phyloP scores from a whole-genome alignment of 2,888 invertebrate species.

The Congeria kusceri region DNA sequence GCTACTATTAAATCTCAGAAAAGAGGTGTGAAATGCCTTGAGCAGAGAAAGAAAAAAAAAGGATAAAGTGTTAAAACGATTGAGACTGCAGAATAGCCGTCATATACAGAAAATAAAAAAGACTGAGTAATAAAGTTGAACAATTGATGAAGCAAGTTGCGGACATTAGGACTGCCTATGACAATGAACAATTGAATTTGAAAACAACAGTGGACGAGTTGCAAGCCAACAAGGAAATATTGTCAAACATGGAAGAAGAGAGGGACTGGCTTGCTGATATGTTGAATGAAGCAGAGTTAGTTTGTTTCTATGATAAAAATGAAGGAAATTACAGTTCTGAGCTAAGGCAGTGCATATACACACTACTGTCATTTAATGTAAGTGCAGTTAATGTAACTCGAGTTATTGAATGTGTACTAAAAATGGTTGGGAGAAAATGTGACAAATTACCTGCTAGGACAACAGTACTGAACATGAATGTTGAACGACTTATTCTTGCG shows the following conservation, averaged over 20 bases:
- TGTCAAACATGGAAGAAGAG: constrained; percentile 5
- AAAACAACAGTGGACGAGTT: background rate
- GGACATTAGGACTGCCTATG: background rate
- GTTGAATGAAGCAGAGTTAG: constrained; percentile 9
- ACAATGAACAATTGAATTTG: background rate
- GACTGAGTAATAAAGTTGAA: constrained; percentile 7
- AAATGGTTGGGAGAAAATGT: constrained; percentile 2
- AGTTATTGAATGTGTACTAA: constrained; percentile 28
- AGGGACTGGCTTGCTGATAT: constrained; percentile 7
- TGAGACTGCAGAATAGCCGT: constrained; percentile 10
- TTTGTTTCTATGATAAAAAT: constrained; percentile 6
- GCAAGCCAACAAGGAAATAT: background rate
- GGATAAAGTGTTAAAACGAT: background rate
- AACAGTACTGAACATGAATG: constrained; percentile 27
- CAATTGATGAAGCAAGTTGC: constrained; percentile 7
- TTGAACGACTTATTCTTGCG: constrained; percentile 23
- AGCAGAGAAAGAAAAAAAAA: constrained; percentile 1
- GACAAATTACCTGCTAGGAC: constrained; percentile 22
- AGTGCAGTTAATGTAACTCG: constrained; percentile 1
- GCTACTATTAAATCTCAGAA: background rate
- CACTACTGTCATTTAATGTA: constrained; percentile 19
- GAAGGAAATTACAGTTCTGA: constrained; percentile 15
- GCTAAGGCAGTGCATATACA: constrained; percentile 30
- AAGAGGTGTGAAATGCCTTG: background rate
- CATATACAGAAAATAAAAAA: background rate